These are phyloP conservation scores for Caenorhabditis sp. DNA, from an alignment of 2,888 invertebrate species.

Conservation along the genomic window DNA sequence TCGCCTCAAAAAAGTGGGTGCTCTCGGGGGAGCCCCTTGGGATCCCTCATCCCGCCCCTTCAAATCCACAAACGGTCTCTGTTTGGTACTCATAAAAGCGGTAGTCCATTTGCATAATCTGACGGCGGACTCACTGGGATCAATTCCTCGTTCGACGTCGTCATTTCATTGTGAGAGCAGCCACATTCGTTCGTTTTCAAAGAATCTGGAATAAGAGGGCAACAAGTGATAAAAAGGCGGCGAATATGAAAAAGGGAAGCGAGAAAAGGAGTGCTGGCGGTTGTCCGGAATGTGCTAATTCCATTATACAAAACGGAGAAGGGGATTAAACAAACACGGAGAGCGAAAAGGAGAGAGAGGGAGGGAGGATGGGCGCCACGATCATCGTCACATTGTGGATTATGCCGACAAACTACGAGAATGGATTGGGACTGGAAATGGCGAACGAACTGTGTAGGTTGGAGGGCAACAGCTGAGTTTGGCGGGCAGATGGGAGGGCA, in stretches of 20 bases:
- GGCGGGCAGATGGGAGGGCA: too few relatives aligned
- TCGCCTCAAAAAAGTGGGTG: constrained; percentile 41
- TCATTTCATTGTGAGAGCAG: constrained; percentile 20
- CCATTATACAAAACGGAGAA: constrained; percentile 47
- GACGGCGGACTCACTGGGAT: constrained; percentile 48
- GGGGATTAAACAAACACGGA: constrained; percentile 50
- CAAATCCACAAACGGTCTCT: too few relatives aligned
- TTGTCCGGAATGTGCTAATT: constrained; percentile 42
- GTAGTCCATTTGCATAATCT: constrained; percentile 53
- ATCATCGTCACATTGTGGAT: constrained; percentile 40
- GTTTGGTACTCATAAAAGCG: constrained; percentile 47
- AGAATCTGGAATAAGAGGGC: too few relatives aligned
- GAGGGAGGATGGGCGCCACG: constrained; percentile 21
- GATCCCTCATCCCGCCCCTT: not conserved
- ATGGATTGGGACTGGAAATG: too few relatives aligned
- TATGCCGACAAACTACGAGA: constrained; percentile 17
- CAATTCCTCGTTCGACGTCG: constrained; percentile 51
- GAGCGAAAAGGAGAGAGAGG: not conserved
- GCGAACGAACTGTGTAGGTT: too few relatives aligned
- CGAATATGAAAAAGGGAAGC: not conserved
- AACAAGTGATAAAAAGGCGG: not conserved
- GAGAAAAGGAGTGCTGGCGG: constrained; percentile 1
- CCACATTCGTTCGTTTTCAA: constrained; percentile 14
- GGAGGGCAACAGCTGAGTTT: too few relatives aligned
- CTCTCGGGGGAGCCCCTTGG: constrained; percentile 3